phyloP scores from a whole-genome alignment of 37 sponge, comb jelly and placozoan species.

The Eunapius fragilis region DNA sequence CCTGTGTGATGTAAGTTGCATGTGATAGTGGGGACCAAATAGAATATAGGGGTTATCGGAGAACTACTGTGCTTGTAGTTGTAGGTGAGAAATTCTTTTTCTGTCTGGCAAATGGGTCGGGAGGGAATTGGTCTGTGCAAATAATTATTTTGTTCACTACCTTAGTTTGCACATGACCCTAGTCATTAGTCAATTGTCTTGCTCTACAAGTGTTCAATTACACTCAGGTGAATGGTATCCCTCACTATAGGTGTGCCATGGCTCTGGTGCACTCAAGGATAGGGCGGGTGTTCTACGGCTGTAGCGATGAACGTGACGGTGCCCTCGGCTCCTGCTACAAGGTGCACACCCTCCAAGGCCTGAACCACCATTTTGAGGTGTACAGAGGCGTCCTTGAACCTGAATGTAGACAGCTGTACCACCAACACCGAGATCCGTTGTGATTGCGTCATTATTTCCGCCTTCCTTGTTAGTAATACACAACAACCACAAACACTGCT shows the following conservation, averaged over 20 bases:
- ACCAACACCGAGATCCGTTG: too few relatives aligned
- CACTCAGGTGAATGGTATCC: background rate
- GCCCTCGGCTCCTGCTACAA: conserved; percentile 76
- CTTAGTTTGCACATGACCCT: too few relatives aligned
- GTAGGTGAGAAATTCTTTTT: too few relatives aligned
- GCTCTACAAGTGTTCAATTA: background rate
- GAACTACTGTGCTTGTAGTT: too few relatives aligned
- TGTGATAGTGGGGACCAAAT: background rate
- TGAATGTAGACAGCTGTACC: background rate
- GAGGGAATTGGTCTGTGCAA: too few relatives aligned
- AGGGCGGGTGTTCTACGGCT: conserved; percentile 80
- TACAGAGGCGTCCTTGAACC: conserved; percentile 37
- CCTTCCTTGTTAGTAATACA: too few relatives aligned
- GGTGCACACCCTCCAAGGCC: conserved; percentile 73
- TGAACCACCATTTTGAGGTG: conserved; percentile 98
- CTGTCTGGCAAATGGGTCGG: too few relatives aligned
- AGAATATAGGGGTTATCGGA: background rate
- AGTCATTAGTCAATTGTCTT: background rate
- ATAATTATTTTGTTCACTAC: too few relatives aligned
- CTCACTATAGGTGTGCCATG: conserved; percentile 99
- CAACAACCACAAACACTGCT: too few relatives aligned
- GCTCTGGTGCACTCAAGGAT: conserved; percentile 96
- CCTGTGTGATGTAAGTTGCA: conserved; percentile 92
- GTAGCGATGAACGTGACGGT: conserved; percentile 42
- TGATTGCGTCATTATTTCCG: too few relatives aligned